Evolutionary conservation across 2,113 vertebrate genomes (phyloP), one percentile per base, ranked within the genome.

Genomic region (Saccopteryx bilineata): DNA sequence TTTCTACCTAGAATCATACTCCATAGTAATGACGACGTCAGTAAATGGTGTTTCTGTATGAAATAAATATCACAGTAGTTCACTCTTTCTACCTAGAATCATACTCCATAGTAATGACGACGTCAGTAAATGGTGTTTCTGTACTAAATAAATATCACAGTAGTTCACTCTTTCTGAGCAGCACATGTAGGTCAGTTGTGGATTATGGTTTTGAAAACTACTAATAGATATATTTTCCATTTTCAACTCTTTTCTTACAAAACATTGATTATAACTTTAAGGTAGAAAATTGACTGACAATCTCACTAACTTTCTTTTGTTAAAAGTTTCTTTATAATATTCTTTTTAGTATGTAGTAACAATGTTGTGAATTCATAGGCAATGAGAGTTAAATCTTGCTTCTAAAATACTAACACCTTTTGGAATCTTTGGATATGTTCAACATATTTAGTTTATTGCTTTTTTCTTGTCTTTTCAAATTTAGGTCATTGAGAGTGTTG

Each of bases 401-500:
- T 81, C 8, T 18, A 66, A 46, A 33, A 33, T 68, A 87, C 50
- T 23, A 39, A n/a, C 5, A 60, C 4, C 9, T 72, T 75, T 93
- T 80, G 18, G 5, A 91, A 31, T 4, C 24, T 85, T 60, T 61
- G 68, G 46, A 19, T 68, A 24, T 83, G 52, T 74, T 83, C 18
- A 52, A 2, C 1, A 19, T 28, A 50, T 24, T 81, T 33, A 19
- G 33, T 24, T 46, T 33, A 18, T 87, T 66, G 48, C 31, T 79
- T 75, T 78, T 86, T 65, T 19, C 31, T 74, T 95, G 31, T 72
- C 50, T 92, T 81, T 95, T 90, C 69, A 92, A 87, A 63, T 48
- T 74, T 89, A 90, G 26, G 12, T 80, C 58, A 26, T 76, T 74
- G 74, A 48, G n/a, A 63, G n/a, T 91, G 5, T 31, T 95, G n/a